A percentile compares a stretch with the other conserved stretches of the same genome.
Conservation (phyloP, 2,797 vertebrate genomes). For the Falco concolor region DNA sequence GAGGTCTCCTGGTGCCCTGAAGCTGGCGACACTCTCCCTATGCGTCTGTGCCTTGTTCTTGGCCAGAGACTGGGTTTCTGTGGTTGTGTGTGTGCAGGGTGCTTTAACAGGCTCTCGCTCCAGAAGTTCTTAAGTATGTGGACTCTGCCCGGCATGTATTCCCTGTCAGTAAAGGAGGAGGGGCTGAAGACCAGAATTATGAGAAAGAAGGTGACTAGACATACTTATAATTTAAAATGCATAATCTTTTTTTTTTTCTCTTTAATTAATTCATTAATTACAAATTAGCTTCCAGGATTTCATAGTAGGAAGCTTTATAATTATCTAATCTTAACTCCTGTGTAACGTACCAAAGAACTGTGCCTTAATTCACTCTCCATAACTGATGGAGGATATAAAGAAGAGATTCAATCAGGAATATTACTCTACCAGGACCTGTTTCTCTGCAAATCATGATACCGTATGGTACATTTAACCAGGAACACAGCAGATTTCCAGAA, state of each 20-base stretch:
- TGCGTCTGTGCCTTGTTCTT: not conserved
- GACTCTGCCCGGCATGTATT: not conserved
- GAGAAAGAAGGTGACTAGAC: not conserved
- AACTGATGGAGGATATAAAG: not conserved
- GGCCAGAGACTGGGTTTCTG: not conserved
- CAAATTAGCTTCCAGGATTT: constrained; percentile 17
- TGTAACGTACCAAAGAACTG: not conserved
- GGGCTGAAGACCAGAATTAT: not conserved
- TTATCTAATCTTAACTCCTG: constrained; percentile 10
- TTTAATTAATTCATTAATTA: constrained; percentile 42
- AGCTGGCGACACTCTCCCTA: not conserved
- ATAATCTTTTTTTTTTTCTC: not conserved
- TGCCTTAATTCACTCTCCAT: not conserved
- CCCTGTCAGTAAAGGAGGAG: not conserved
- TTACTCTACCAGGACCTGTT: not conserved
- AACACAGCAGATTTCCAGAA: not conserved
- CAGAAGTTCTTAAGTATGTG: not conserved
- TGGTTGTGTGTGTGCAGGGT: not conserved
- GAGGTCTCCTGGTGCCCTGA: rapidly evolving
- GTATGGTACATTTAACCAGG: not conserved
- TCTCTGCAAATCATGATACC: not conserved
- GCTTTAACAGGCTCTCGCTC: not conserved
- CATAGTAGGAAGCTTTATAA: not conserved
- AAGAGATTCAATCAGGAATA: not conserved
- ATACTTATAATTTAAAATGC: not conserved